A percentile compares a stretch with the other conserved stretches of the same genome.
Conservation (phyloP, 1,140 invertebrate species). For the Meloidogyne chitwoodi region DNA sequence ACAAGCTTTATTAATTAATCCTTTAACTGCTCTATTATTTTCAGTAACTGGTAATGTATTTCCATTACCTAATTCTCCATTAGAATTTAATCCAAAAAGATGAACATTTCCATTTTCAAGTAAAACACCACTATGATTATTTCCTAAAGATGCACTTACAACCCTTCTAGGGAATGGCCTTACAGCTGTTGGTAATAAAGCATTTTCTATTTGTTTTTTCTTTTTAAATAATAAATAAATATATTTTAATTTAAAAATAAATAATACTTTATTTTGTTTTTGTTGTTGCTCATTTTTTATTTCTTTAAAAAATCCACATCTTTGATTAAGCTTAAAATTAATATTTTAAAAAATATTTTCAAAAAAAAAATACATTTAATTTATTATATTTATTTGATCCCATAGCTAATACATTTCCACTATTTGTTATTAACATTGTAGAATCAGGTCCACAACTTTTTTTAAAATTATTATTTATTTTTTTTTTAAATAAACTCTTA, state of each 20-base stretch:
- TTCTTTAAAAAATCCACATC: constrained; percentile 62
- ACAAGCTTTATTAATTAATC: constrained; percentile 64
- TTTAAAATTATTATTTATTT: constrained; percentile 51
- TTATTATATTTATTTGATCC: constrained; percentile 72
- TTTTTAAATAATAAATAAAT: constrained; percentile 46
- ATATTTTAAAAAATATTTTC: not conserved
- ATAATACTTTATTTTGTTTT: constrained; percentile 9
- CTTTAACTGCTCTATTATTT: constrained; percentile 65
- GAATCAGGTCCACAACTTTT: constrained; percentile 66
- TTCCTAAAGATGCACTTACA: constrained; percentile 49
- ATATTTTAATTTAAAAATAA: constrained; percentile 20
- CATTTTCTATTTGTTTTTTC: constrained; percentile 62
- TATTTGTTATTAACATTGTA: constrained; percentile 67
- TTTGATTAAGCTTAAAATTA: constrained; percentile 62
- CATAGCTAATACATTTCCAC: constrained; percentile 68
- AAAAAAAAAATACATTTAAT: constrained; percentile 62
- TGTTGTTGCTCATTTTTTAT: constrained; percentile 36
- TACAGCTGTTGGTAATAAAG: constrained; percentile 62
- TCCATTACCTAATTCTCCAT: constrained; percentile 66
- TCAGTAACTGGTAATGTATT: constrained; percentile 59
- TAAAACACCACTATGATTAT: constrained; percentile 58
- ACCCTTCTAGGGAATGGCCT: constrained; percentile 59
- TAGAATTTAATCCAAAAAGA: constrained; percentile 68
- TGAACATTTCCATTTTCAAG: constrained; percentile 69
- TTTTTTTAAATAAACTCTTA: not conserved